A percentile compares a stretch with the other conserved stretches of the same genome.
Evolutionary conservation across 2,113 vertebrate species (phyloP).

Genomic region (Bujurquina vittata): DNA sequence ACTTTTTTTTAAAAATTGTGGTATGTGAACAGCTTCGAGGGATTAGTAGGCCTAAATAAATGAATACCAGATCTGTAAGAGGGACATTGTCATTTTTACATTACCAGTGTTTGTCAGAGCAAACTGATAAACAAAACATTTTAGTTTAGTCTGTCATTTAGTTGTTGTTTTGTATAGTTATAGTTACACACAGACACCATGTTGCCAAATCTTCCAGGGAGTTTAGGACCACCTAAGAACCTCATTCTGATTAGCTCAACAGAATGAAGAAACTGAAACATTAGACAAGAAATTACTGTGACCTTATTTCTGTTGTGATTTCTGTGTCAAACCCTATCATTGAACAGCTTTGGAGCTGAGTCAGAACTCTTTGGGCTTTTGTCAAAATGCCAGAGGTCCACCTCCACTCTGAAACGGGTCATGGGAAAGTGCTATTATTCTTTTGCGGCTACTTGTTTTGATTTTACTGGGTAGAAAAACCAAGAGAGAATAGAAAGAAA

Average conservation of each 20-base stretch:
- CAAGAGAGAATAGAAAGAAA: neutral
- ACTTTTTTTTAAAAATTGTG: neutral
- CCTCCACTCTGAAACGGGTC: slow-evolving; percentile 34
- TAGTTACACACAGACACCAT: neutral
- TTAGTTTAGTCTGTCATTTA: neutral
- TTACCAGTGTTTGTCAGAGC: neutral
- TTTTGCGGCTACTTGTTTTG: slow-evolving; percentile 11
- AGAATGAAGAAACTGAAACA: neutral
- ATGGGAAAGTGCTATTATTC: slow-evolving; percentile 51
- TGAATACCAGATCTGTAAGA: neutral
- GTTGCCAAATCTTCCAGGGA: neutral
- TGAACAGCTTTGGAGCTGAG: slow-evolving; percentile 18
- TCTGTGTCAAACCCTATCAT: neutral
- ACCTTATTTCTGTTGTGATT: neutral
- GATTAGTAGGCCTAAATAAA: neutral
- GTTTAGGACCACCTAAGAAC: neutral
- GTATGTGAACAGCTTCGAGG: neutral
- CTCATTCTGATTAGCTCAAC: neutral
- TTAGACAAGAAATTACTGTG: neutral
- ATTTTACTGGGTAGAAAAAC: slow-evolving; percentile 2
- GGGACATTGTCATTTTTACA: neutral
- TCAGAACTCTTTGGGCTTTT: slow-evolving; percentile 6
- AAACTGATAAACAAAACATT: too few species aligned
- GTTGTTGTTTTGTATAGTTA: neutral
- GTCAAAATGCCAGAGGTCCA: slow-evolving; percentile 19